A percentile compares a stretch with the other conserved stretches of the same genome.
Evolutionary conservation across 1,140 invertebrate genomes (phyloP).

Genomic region (Prorops nasuta): DNA sequence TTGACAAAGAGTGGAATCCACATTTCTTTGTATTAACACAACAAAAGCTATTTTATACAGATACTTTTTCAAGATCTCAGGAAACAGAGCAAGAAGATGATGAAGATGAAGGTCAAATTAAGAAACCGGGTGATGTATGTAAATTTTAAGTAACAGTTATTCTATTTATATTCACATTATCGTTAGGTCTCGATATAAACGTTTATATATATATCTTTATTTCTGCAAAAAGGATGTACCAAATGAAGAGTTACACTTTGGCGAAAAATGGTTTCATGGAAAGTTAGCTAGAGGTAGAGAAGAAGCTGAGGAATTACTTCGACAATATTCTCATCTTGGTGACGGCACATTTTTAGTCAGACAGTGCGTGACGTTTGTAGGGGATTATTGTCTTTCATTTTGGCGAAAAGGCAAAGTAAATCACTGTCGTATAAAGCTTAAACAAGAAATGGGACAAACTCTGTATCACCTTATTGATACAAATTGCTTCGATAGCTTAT

Average conservation of each 20-base stretch:
- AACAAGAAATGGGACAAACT: constrained; percentile 83
- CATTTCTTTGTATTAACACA: constrained; percentile 94
- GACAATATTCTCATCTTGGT: constrained; percentile 80
- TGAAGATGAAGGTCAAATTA: constrained; percentile 51
- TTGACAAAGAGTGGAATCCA: constrained; percentile 88
- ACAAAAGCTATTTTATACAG: constrained; percentile 85
- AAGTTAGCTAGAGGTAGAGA: constrained; percentile 75
- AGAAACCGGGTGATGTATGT: constrained; percentile 40
- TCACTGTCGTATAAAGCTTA: constrained; percentile 89
- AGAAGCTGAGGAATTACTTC: constrained; percentile 76
- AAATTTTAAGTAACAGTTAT: not conserved
- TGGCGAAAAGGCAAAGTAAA: constrained; percentile 87
- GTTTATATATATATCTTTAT: constrained; percentile 20
- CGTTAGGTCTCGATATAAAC: too few species aligned
- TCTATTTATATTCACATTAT: not conserved
- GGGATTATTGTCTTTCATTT: constrained; percentile 94
- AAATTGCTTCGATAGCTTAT: constrained; percentile 88
- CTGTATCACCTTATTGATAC: constrained; percentile 92
- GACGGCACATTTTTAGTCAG: constrained; percentile 95
- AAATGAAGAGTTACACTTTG: constrained; percentile 85
- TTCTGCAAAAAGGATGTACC: constrained; percentile 51
- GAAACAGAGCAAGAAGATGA: constrained; percentile 57
- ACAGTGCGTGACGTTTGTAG: constrained; percentile 94
- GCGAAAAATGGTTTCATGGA: constrained; percentile 95
- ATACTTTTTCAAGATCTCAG: constrained; percentile 60